Evolutionary conservation across 2,113 vertebrate genomes (phyloP), one percentile per base, ranked within the genome.

Genomic region (Deroptyus accipitrinus): DNA sequence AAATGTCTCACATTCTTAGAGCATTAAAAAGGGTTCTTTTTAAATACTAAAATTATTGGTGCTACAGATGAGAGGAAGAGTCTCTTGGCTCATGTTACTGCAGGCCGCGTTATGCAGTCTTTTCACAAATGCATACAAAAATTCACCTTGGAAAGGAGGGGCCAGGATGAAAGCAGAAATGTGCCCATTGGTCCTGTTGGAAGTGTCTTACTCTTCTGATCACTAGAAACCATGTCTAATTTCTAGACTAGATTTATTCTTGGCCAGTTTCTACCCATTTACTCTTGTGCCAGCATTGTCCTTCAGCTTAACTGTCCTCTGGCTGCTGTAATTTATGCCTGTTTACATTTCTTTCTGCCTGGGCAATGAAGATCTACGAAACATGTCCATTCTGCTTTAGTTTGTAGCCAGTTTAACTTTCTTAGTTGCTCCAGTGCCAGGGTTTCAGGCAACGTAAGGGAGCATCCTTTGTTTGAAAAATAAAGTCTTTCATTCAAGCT

Each of bases 331-430:
- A 89, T 95, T 95, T 96, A 94, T 92, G 74, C 67, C 83, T 96
- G 94, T 95, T 93, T 96, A 87, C 63, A 25, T 88, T 96, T 92
- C 66, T 89, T 92, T 85, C 88, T 93, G 62, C 88, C 80, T 84
- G 70, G 74, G 80, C 92, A 94, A 94, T 96, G 92, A 96, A 96
- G 86, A 92, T 91, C 92, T 93, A 89, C 92, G 96, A 96, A 97
- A 96, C 74, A 77, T 83, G 80, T 94, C 88, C 44, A 62, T 96
- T 91, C 70, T 93, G 57, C 88, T 96, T 95, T 92, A 92, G 62
- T 87, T 63, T 86, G 59, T 88, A 93, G 88, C 77, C 77, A 78
- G 73, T 90, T 96, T 97, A 83, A 72, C 83, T 96, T 95, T 94
- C 83, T 90, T 93, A 84, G 95, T 92, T 86, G 66, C 77, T 92